phyloP scores from a whole-genome alignment of 1,140 invertebrate species.

The Solen grandis region DNA sequence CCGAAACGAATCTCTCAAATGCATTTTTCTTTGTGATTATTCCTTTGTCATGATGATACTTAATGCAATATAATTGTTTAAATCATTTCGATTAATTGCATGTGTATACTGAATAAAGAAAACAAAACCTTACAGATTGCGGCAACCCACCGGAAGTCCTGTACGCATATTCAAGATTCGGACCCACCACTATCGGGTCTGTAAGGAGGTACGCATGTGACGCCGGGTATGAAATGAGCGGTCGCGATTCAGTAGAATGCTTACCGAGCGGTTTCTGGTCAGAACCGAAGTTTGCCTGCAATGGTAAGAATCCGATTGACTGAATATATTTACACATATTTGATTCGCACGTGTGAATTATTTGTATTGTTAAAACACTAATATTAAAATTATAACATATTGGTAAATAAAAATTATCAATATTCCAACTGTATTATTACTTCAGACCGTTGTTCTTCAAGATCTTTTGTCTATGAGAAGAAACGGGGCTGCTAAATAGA shows the following conservation, averaged over 20 bases:
- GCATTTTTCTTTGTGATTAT: too few species aligned
- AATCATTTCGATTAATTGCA: too few species aligned
- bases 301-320: conserved; percentile 8
- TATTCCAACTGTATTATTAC: neutral
- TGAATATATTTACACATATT: neutral
- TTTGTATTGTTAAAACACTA: neutral
- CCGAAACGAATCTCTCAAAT: too few species aligned
- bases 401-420: neutral
- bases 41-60: too few species aligned
- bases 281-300: conserved; percentile 16
- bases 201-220: conserved; percentile 9
- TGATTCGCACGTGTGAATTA: neutral
- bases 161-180: conserved; percentile 32
- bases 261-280: conserved; percentile 14
- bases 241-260: conserved; percentile 6
- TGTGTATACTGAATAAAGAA: too few species aligned
- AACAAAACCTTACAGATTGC: conserved; percentile 46
- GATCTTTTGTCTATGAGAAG: neutral
- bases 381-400: neutral
- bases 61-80: too few species aligned
- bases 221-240: conserved; percentile 2
- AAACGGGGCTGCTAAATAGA: too few species aligned
- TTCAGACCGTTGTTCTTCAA: neutral
- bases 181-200: conserved; percentile 18
- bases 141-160: conserved; percentile 10